phyloP scores from a whole-genome alignment of 2,888 invertebrate genomes.

The Drosophila peninsularis region DNA sequence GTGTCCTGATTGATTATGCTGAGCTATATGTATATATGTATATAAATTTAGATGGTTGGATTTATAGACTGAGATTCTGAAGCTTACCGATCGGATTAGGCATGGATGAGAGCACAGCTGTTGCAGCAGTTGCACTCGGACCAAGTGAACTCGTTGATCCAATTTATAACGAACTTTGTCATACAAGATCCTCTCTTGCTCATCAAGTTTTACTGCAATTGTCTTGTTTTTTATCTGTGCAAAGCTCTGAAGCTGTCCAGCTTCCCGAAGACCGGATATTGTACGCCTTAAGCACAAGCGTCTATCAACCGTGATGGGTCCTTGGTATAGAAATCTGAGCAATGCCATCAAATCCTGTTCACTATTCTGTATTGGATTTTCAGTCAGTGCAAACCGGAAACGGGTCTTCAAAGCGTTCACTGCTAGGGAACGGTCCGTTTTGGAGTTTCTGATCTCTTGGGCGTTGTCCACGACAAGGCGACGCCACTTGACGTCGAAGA shows the following conservation, averaged over 20 bases:
- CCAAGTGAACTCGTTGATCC: background rate
- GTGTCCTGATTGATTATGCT: background rate
- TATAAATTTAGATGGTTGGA: background rate
- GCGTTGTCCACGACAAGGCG: conserved; percentile 9
- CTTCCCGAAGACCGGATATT: background rate
- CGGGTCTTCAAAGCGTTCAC: background rate
- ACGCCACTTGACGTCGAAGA: background rate
- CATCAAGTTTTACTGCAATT: background rate
- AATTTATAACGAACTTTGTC: background rate
- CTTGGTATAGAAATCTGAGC: background rate
- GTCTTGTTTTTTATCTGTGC: no score
- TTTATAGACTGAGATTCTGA: background rate
- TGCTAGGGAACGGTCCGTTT: background rate
- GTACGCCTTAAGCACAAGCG: conserved; percentile 6
- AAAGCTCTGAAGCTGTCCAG: background rate
- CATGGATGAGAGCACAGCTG: conserved; percentile 5
- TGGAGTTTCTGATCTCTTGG: background rate
- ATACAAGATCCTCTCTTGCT: background rate
- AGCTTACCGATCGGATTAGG: background rate
- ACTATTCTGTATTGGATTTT: background rate
- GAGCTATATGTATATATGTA: background rate
- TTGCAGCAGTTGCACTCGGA: background rate
- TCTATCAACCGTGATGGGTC: background rate
- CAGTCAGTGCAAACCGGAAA: conserved; percentile 2
- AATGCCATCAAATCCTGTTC: background rate